Evolutionary conservation across 2,113 vertebrate genomes (phyloP).

Genomic region (Maccullochella peelii): DNA sequence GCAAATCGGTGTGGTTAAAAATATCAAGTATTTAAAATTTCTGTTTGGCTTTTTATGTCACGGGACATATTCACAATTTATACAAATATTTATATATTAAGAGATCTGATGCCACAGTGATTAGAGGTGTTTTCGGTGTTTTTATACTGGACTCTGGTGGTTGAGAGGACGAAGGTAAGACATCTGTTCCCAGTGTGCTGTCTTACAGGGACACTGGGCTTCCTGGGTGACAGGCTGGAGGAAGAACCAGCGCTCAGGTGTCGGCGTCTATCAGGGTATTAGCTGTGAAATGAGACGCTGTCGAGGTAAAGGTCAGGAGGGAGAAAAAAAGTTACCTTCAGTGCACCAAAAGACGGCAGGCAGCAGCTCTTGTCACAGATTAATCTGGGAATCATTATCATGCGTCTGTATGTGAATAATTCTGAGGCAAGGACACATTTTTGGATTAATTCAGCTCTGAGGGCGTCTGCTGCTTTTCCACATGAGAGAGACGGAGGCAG

Average conservation of each 20-base stretch:
- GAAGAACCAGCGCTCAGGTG: slow-evolving; percentile 45
- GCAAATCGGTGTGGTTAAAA: too few species aligned
- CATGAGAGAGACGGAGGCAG: slow-evolving; percentile 52
- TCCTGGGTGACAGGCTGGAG: slow-evolving; percentile 48
- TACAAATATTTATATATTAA: too few species aligned
- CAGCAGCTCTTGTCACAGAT: slow-evolving; percentile 60
- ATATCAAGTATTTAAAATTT: too few species aligned
- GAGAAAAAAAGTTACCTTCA: slow-evolving; percentile 34
- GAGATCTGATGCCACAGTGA: too few species aligned
- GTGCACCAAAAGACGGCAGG: neutral
- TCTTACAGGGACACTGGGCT: slow-evolving; percentile 45
- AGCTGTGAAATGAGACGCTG: slow-evolving; percentile 56
- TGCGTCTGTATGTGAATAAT: slow-evolving; percentile 81
- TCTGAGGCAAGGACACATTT: slow-evolving; percentile 75
- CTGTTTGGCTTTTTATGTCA: too few species aligned
- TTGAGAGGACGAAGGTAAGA: slow-evolving; percentile 28
- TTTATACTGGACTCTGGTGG: neutral
- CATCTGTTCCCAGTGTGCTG: slow-evolving; percentile 39
- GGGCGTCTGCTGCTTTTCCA: slow-evolving; percentile 42
- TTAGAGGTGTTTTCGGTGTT: too few species aligned
- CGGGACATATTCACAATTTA: too few species aligned
- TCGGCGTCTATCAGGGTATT: slow-evolving; percentile 56
- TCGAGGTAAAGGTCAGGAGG: slow-evolving; percentile 77
- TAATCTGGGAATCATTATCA: slow-evolving; percentile 84
- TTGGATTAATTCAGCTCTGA: slow-evolving; percentile 77